These are phyloP conservation scores for Tetragnatha montana DNA, from an alignment of 2,888 invertebrate genomes.

Conservation along the genomic window DNA sequence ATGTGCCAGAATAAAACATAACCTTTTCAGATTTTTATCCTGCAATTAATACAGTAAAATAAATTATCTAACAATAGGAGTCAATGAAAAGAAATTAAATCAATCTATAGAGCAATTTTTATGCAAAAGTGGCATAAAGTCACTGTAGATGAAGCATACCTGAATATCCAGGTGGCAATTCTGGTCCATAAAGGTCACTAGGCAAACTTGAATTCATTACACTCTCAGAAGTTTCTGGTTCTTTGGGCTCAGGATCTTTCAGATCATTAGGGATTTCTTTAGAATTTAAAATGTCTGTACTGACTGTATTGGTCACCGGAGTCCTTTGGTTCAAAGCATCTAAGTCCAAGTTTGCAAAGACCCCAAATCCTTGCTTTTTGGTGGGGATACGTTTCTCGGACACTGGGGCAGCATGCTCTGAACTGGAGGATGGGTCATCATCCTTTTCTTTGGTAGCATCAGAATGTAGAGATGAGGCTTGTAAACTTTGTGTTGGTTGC, in stretches of 20 bases:
- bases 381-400: neutral
- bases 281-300: neutral
- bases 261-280: neutral
- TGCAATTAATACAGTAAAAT: too few relatives aligned
- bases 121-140: neutral
- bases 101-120: too few relatives aligned
- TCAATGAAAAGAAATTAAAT: too few relatives aligned
- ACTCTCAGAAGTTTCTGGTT: neutral
- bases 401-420: neutral
- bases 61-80: too few relatives aligned
- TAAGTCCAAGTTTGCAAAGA: slow-evolving; percentile 72
- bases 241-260: too few relatives aligned
- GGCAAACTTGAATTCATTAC: neutral
- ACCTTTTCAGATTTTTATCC: too few relatives aligned
- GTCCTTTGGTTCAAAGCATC: slow-evolving; percentile 70
- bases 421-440: neutral
- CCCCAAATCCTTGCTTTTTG: slow-evolving; percentile 60
- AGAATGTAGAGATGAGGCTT: neutral
- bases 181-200: slow-evolving; percentile 63
- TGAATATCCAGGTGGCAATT: slow-evolving; percentile 58
- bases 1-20: too few relatives aligned
- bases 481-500: neutral
- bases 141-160: slow-evolving; percentile 20
- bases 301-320: neutral
- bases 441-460: too few relatives aligned